Base-by-base conservation (phyloP, 2,888 invertebrate species). In the Venusia cambrica region DNA sequence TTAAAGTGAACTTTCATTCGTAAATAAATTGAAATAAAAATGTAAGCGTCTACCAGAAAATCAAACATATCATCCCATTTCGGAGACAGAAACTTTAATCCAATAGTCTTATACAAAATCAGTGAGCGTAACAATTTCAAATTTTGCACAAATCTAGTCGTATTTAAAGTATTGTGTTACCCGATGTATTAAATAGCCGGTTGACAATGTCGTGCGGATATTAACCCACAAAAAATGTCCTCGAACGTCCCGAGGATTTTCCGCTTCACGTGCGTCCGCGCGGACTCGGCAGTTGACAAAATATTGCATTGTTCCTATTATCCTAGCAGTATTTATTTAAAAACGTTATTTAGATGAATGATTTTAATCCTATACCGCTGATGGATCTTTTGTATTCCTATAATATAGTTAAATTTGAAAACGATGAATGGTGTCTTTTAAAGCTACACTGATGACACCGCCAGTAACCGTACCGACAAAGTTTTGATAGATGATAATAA, bases 291-390 rank as follows among this genome's bases (percentile, higher is more conserved):
- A 87, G 87, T 87, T 87, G 87, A 87, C 87, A 87, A 85, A 87
- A 87, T 87, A 87, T 87, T 84, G 79, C 74, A 85, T 87, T 87
- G 87, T 87, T 76, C 81, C 84, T 85, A 84, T 87, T 85, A 85
- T 85, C 75, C 76, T 64, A 67, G 59, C 69, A 70, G 84, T 87
- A 87, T 87, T 87, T 87, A 85, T 87, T 87, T 87, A 85, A 85
- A 85, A 87, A 85, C 76, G 80, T 83, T 84, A 85, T 85, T 85
- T 84, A 85, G 85, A 85, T 85, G 83, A 78, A 84, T 87, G 85
- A 85, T 80, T 84, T 78, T 85, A 84, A 87, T 78, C 85, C 73
- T 70, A 70, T 75, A 73, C 75, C 72, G 62, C 64, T 71, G 75
- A 80, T 76, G 68, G 68, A 52, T 48, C 83, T 63, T 73, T 85